phyloP scores from a whole-genome alignment of 1,140 invertebrate species.

The Luehdorfia chinensis region DNA sequence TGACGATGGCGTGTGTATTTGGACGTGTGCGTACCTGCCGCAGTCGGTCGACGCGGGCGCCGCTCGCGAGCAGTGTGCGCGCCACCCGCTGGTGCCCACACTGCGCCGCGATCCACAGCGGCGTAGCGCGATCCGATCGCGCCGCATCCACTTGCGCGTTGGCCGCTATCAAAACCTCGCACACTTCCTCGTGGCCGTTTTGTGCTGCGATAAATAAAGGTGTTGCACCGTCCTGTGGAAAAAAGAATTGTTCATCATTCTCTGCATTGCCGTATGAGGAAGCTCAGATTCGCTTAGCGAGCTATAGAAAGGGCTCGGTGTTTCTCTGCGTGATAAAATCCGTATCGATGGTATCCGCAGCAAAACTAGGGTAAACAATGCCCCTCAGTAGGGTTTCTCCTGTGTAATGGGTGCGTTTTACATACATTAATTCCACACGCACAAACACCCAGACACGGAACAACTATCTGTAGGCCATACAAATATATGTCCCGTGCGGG shows the following conservation, averaged over 20 bases:
- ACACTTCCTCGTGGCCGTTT: slow-evolving; percentile 90
- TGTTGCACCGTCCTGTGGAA: slow-evolving; percentile 88
- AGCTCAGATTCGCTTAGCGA: no score
- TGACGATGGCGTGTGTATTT: not conserved
- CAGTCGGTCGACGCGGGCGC: slow-evolving; percentile 87
- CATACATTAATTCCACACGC: no score
- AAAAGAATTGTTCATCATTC: not conserved
- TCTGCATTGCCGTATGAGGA: no score
- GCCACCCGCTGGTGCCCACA: slow-evolving; percentile 93
- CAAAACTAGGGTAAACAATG: no score
- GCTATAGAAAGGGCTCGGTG: no score
- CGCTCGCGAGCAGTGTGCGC: slow-evolving; percentile 84
- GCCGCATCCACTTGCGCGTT: slow-evolving; percentile 84
- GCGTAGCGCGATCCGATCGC: slow-evolving; percentile 89
- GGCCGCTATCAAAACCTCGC: slow-evolving; percentile 82
- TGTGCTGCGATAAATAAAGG: slow-evolving; percentile 93
- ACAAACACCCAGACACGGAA: no score
- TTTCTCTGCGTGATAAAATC: no score
- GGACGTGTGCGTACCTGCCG: slow-evolving; percentile 81
- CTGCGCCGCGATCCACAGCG: slow-evolving; percentile 95
- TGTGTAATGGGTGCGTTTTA: no score
- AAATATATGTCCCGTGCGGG: no score
- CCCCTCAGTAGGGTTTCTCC: no score
- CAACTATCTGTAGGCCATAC: no score
- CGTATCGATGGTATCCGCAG: no score